Percentiles rank a stretch among this genome's conserved stretches.
Evolutionary conservation across 2,797 vertebrate species (phyloP).

Genomic region (Aldrovandia affinis): DNA sequence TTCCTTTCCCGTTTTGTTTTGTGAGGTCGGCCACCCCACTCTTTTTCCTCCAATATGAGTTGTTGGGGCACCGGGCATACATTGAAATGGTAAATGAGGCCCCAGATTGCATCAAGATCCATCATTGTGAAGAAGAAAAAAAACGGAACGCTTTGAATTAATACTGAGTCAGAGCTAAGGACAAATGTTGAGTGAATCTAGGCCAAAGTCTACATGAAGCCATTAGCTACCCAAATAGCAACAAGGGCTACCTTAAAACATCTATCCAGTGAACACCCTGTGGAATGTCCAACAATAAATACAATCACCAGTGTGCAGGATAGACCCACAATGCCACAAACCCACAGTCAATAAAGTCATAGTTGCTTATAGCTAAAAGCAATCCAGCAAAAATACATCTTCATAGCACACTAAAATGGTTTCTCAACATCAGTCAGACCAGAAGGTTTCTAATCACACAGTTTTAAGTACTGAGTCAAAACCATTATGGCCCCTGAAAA

Average conservation of each 20-base stretch:
- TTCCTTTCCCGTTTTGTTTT: too few species aligned
- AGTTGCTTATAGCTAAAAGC: not conserved
- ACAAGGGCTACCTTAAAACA: not conserved
- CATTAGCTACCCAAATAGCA: not conserved
- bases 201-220: too few species aligned
- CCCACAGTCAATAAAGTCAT: not conserved
- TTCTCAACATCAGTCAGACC: conserved; percentile 19
- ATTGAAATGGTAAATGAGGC: not conserved
- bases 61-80: not conserved
- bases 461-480: not conserved
- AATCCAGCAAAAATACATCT: not conserved
- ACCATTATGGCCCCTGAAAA: not conserved
- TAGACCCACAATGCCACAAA: not conserved
- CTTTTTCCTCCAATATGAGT: not conserved
- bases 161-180: too few species aligned
- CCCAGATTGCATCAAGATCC: too few species aligned
- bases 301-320: not conserved
- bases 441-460: not conserved
- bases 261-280: not conserved
- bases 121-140: not conserved
- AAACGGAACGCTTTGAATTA: not conserved
- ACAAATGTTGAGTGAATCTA: too few species aligned
- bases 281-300: not conserved
- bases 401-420: not conserved
- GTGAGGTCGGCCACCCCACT: not conserved